phyloP scores from a whole-genome alignment of 1,140 invertebrate genomes.

The Gonatopus flavifemur region DNA sequence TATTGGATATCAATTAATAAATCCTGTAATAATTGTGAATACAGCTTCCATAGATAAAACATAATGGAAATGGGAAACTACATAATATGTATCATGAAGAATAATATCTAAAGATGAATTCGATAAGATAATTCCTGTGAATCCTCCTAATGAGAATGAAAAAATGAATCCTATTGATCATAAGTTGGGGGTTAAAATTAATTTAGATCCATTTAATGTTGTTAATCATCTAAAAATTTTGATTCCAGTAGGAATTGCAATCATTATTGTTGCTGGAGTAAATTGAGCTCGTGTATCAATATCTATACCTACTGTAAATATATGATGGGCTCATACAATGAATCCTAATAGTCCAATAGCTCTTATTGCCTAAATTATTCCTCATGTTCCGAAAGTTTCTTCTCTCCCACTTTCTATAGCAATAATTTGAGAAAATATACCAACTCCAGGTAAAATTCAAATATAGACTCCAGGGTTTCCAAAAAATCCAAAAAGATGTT shows the following conservation, averaged over 20 bases:
- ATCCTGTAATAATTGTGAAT: constrained; percentile 70
- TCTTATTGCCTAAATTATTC: constrained; percentile 68
- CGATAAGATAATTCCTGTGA: constrained; percentile 69
- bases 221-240: constrained; percentile 55
- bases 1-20: constrained; percentile 68
- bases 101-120: constrained; percentile 67
- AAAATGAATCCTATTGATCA: constrained; percentile 74
- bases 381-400: constrained; percentile 62
- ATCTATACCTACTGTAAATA: constrained; percentile 67
- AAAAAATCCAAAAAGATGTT: constrained; percentile 82
- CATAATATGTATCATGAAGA: constrained; percentile 67
- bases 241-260: constrained; percentile 47
- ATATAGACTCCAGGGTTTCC: constrained; percentile 79
- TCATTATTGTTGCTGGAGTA: constrained; percentile 61
- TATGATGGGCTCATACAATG: constrained; percentile 72
- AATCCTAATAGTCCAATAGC: constrained; percentile 68
- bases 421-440: constrained; percentile 68
- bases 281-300: constrained; percentile 61
- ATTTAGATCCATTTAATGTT: constrained; percentile 51
- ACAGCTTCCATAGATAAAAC: constrained; percentile 63
- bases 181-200: constrained; percentile 57
- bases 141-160: constrained; percentile 66
- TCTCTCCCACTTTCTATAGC: constrained; percentile 62
- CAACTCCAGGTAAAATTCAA: constrained; percentile 68
- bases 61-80: constrained; percentile 66